Base-by-base conservation (phyloP, 2,113 vertebrate species). In the Vidua chalybeata region DNA sequence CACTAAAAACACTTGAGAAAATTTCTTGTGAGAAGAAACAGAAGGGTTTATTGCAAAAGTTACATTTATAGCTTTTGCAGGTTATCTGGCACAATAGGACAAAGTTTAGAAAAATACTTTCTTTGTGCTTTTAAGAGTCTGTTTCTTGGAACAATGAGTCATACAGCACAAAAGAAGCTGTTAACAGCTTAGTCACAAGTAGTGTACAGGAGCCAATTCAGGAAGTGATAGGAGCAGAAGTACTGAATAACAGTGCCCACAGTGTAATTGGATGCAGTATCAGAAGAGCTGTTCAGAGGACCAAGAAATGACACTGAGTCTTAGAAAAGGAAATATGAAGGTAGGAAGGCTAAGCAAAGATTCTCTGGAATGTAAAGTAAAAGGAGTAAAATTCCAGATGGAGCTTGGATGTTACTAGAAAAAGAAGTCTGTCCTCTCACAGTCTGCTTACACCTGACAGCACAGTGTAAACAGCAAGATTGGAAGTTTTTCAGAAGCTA, bases 121-220 rank as follows among this genome's bases (percentile, higher is more conserved):
- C 33, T 63, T 63, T 49, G 35, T 61, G n/a, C 59, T 90, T 93
- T 76, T 52, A 85, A 88, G 43, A 21, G 75, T 27, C 46, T 74
- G 13, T 92, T 94, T 94, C 88, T 94, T 84, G 62, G 81, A 93
- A 94, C 45, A 88, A 10, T 5, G 27, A 82, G 77, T 95, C 63
- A 63, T 54, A 37, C 22, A 84, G 73, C 77, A 91, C 80, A 81
- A 67, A 90, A 71, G 79, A 82, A 90, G 61, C 35, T 94, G 68
- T 89, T 94, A 81, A 4, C 5, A 9, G 71, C 91, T 94, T 87
- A 75, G 79, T 93, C 75, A 88, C 48, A 77, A 67, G 27, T 63
- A 68, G 56, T 46, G n/a, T 80, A 72, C 58, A 87, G 80, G 69
- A 94, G 52, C 76, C 76, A 87, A 54, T 81, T 91, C 82, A 94